Percentiles rank a stretch among this genome's conserved stretches.
phyloP scores from a whole-genome alignment of 1,140 invertebrate species.

The Drosophila eugracilis region DNA sequence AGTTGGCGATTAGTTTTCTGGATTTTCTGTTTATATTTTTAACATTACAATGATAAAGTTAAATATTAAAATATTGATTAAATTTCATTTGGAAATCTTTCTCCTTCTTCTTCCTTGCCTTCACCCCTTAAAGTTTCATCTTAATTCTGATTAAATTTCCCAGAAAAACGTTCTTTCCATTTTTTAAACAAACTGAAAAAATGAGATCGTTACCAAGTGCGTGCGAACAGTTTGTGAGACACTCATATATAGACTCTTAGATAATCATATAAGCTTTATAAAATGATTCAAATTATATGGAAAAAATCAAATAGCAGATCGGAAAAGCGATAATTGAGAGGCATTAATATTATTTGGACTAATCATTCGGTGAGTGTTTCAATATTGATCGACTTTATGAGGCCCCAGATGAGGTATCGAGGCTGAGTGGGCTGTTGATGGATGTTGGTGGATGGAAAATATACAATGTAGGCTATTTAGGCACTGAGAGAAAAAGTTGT shows the following conservation, averaged over 20 bases:
- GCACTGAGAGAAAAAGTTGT: neutral
- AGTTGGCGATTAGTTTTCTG: too few relatives aligned
- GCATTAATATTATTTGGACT: conserved; percentile 8
- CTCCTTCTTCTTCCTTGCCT: too few relatives aligned
- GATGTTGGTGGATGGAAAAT: neutral
- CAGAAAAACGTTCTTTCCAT: too few relatives aligned
- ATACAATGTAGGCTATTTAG: neutral
- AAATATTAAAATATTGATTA: too few relatives aligned
- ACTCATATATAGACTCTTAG: too few relatives aligned
- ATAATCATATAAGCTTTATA: too few relatives aligned
- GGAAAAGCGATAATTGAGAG: neutral
- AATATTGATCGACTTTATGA: conserved; percentile 15
- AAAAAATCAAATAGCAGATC: neutral
- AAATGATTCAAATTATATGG: neutral
- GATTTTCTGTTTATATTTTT: too few relatives aligned
- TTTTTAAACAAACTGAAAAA: conserved; percentile 1
- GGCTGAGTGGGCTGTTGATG: conserved; percentile 3
- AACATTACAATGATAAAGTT: too few relatives aligned
- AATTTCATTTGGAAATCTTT: too few relatives aligned
- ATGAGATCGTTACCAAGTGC: too few relatives aligned
- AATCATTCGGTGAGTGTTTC: conserved; percentile 1
- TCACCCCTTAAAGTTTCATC: too few relatives aligned
- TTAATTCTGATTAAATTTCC: too few relatives aligned
- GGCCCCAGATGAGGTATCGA: neutral
- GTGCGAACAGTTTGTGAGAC: neutral